phyloP scores from a whole-genome alignment of 1,140 invertebrate genomes.

The Acromyrmex heyeri region DNA sequence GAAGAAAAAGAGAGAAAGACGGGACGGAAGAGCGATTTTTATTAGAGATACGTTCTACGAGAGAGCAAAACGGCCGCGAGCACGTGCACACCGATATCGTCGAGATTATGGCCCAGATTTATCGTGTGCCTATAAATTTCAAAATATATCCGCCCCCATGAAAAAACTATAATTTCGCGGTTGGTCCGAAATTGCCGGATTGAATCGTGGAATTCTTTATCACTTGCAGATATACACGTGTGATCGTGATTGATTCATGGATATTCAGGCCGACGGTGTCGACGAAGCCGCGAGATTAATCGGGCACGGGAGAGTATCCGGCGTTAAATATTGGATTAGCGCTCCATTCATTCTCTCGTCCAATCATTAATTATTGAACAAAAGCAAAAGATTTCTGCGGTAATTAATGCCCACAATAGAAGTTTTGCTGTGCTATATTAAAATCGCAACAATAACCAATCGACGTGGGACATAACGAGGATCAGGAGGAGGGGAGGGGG shows the following conservation, averaged over 20 bases:
- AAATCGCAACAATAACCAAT: conserved; percentile 47
- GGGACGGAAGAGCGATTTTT: conserved; percentile 35
- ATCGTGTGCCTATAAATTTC: conserved; percentile 49
- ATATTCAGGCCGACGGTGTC: conserved; percentile 10
- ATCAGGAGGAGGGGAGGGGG: neutral
- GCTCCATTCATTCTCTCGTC: conserved; percentile 31
- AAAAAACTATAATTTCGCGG: conserved; percentile 48
- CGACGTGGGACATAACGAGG: conserved; percentile 23
- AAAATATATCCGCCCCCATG: conserved; percentile 32
- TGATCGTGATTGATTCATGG: conserved; percentile 54
- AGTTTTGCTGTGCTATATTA: neutral
- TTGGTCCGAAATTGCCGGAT: conserved; percentile 19
- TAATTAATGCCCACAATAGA: conserved; percentile 40
- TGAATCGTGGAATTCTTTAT: conserved; percentile 40
- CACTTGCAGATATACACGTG: conserved; percentile 9
- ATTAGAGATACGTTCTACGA: conserved; percentile 44
- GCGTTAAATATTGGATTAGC: conserved; percentile 54
- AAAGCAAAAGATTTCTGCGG: conserved; percentile 41
- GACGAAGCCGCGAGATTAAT: conserved; percentile 48
- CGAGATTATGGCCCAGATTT: conserved; percentile 52
- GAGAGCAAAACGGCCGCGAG: conserved; percentile 9
- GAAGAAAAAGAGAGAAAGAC: neutral
- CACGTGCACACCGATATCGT: conserved; percentile 53
- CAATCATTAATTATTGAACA: conserved; percentile 51
- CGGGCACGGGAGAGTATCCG: conserved; percentile 38